These are phyloP conservation scores for Diarsia brunnea DNA, from an alignment of 2,888 invertebrate species.

Conservation along the genomic window DNA sequence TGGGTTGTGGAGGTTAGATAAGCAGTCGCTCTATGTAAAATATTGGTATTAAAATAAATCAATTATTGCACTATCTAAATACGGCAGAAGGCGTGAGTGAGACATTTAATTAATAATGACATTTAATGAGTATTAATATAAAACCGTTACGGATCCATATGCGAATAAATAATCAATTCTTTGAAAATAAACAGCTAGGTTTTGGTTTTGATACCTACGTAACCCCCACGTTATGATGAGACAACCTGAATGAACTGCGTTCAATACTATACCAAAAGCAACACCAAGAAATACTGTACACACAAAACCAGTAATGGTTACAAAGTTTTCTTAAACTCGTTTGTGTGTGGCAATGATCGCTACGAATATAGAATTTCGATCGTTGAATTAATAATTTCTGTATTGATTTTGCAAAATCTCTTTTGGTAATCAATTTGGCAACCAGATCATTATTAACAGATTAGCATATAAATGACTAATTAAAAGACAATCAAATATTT, in stretches of 20 bases:
- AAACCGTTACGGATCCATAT: background rate
- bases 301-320: background rate
- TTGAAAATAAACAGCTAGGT: background rate
- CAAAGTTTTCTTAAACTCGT: background rate
- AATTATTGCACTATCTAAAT: background rate
- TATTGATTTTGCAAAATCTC: slow-evolving; percentile 16
- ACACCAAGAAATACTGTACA: no score
- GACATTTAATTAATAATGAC: slow-evolving; percentile 15
- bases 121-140: slow-evolving; percentile 12
- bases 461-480: slow-evolving; percentile 53
- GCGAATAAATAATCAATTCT: slow-evolving; percentile 9
- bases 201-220: background rate
- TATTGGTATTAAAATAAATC: slow-evolving; percentile 3
- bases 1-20: no score
- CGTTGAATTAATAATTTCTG: slow-evolving; percentile 12
- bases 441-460: slow-evolving; percentile 30
- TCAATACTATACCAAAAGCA: background rate
- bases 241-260: background rate
- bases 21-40: no score
- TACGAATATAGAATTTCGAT: slow-evolving; percentile 30
- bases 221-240: no score
- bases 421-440: slow-evolving; percentile 24
- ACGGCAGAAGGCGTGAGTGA: background rate
- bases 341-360: background rate
- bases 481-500: slow-evolving; percentile 46